Evolutionary conservation across 2,113 vertebrate genomes (phyloP), one percentile per base, ranked within the genome.

Genomic region (Limanda limanda): DNA sequence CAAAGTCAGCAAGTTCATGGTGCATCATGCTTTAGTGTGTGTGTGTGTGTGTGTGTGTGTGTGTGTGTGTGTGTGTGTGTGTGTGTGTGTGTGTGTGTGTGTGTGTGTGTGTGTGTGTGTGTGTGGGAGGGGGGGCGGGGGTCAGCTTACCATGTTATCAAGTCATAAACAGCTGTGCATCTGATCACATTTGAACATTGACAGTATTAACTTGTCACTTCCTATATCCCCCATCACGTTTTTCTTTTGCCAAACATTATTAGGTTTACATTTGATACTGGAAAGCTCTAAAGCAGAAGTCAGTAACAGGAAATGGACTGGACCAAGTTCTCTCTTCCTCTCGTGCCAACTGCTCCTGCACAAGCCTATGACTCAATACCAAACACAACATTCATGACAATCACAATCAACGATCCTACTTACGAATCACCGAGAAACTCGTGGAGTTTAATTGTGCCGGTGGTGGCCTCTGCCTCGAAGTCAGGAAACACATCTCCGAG

Each of bases 401-500:
- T 12, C 40, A 42, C 1, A 7, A 51, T 51, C 15, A 20, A 51
- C 47, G 18, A 18, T 18, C 12, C 10, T 59, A 88, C 97, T 98
- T 89, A 98, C 97, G 95, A 96, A 86, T 96, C 92, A 68, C 95
- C 96, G 20, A 98, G 90, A 85, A 93, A 97, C 13, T 97, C 94
- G 21, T 98, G 95, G 72, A 98, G 92, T 56, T 94, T 93, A 62
- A 98, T 95, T 45, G 54, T 90, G 6, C 97, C 97, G 9, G 88
- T 10, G 0, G 96, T 98, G 23, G 95, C 96, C 1, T 96, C 95
- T n/a, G 95, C 96, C 74, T 97, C 95, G 58, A 98, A 97, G 88
- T 98, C 80, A 17, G 97, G 97, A 69, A 97, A 95, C 13, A 90
- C 86, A 1, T 98, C 96, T 3, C 97, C 97, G 27, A 98, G 95